Evolutionary conservation across 2,797 vertebrate species (phyloP).

Genomic region (Trachops cirrhosus): DNA sequence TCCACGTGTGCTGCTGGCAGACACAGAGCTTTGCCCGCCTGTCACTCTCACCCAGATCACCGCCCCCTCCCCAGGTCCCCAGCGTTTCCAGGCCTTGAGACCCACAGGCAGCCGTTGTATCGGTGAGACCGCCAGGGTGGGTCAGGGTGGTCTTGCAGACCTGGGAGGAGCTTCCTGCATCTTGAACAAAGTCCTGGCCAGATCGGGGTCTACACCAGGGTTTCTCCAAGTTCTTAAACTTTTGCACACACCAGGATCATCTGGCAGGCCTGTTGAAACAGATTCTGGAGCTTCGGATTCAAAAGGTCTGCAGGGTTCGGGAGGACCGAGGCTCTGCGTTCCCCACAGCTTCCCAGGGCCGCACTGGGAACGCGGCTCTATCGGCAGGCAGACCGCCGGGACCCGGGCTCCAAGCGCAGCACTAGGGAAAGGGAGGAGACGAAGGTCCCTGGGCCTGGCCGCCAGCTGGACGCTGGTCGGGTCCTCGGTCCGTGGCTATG

Average conservation of each 20-base stretch:
- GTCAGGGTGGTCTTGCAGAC: background rate
- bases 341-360: background rate
- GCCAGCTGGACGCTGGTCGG: background rate
- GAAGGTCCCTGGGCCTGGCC: background rate
- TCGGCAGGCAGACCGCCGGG: too few species aligned
- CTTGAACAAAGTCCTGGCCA: background rate
- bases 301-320: background rate
- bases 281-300: background rate
- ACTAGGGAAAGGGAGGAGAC: background rate
- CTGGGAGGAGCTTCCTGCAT: background rate
- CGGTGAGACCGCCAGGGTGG: background rate
- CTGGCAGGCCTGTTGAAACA: background rate
- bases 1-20: background rate
- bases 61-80: background rate
- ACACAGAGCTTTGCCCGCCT: background rate
- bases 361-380: too few species aligned
- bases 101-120: background rate
- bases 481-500: background rate
- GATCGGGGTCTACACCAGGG: background rate
- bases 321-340: background rate
- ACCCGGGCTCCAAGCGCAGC: background rate
- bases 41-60: background rate
- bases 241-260: rapidly evolving
- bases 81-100: background rate
- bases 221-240: background rate